phyloP scores from a whole-genome alignment of 2,113 vertebrate genomes.

The Diadophis punctatus region DNA sequence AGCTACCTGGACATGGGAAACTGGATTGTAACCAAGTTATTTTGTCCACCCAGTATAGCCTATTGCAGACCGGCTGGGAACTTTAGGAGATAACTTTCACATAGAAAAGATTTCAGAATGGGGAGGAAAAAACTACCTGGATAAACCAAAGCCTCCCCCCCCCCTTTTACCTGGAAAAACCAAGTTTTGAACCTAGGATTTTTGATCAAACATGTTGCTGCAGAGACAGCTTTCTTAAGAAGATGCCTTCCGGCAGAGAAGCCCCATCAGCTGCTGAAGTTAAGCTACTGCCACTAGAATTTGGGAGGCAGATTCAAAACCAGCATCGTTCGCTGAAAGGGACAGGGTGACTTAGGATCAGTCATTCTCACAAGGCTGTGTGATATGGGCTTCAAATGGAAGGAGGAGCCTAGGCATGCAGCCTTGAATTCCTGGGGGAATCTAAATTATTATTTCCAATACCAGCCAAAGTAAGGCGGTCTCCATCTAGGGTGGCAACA shows the following conservation, averaged over 20 bases:
- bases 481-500: not conserved
- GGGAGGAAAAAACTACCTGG: too few relatives aligned
- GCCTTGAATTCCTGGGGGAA: not conserved
- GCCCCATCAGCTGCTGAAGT: not conserved
- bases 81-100: too few relatives aligned
- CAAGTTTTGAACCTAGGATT: not conserved
- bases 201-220: not conserved
- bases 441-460: not conserved
- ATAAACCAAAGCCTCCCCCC: too few relatives aligned
- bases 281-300: not conserved
- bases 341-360: not conserved
- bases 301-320: not conserved
- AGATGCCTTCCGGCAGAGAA: not conserved
- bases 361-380: not conserved
- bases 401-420: not conserved
- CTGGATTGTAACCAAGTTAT: not conserved
- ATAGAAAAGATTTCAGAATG: too few relatives aligned
- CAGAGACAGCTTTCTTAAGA: not conserved
- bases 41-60: not conserved
- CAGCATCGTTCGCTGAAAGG: not conserved
- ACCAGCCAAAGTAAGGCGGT: not conserved
- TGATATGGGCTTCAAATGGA: not conserved
- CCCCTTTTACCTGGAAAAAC: not conserved
- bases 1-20: not conserved
- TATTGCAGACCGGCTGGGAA: too few relatives aligned